Evolutionary conservation across 1,140 invertebrate species (phyloP), one percentile per base, ranked within the genome.

Genomic region (Glomeris maerens): DNA sequence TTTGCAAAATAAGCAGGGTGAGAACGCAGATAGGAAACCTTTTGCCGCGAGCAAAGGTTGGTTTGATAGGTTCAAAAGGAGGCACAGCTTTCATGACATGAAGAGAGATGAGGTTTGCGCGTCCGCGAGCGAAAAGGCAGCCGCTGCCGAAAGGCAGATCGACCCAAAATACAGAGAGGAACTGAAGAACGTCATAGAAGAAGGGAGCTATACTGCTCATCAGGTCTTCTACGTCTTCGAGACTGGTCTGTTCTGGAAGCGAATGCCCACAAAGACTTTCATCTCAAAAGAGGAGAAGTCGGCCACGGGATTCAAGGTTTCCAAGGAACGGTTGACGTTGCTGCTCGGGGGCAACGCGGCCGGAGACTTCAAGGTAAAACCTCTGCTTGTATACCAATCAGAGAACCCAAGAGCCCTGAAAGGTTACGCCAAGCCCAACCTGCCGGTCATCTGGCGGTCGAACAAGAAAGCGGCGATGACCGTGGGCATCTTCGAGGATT

Each of bases 381-480:
- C 38, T 2, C 22, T 52, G 31, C 14, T 52, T 3, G 44, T 52
- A 4, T 27, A 50, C 31, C 40, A 42, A 10, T 42, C 40, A 3
- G 40, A 42, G 17, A 66, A 64, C 58, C 66, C 64, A 47, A 56
- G 62, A 55, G 57, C 62, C 3, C 57, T 72, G 44, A 70, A 71
- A 60, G 59, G 59, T 48, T 53, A 60, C 47, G 46, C 55, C 52
- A 62, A 65, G 53, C 47, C 52, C 54, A 42, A 57, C 27, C 59
- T 70, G 27, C 66, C 64, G 42, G 67, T 72, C 52, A 55, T 59
- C 45, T 71, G 62, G 63, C 51, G 55, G 45, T 60, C 62, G 25
- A 67, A 71, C 59, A 60, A 57, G 53, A 68, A 66, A 56, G 62
- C 63, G n/a, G 69, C 62, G 63, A 58, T 72, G 36, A 69, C 63